Conservation (phyloP, 2,113 vertebrate genomes). For the Heterocephalus glaber region DNA sequence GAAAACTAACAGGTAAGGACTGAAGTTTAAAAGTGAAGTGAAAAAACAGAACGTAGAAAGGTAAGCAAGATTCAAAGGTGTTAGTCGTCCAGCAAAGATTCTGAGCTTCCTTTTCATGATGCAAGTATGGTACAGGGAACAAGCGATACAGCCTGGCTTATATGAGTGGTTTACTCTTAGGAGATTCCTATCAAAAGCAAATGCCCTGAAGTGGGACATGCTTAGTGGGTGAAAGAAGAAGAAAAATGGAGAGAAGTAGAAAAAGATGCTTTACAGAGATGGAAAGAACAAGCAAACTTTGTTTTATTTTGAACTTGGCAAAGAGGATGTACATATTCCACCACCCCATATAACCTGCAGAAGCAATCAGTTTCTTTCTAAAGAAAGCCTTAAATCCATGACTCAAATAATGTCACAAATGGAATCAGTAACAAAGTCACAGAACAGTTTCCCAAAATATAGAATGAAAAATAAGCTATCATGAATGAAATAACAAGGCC, state of each 20-base stretch:
- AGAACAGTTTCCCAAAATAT: background rate
- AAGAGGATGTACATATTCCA: too few species aligned
- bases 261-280: background rate
- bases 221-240: background rate
- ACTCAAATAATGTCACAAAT: background rate
- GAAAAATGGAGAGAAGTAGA: background rate
- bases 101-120: background rate
- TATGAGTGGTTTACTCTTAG: background rate
- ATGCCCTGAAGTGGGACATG: background rate
- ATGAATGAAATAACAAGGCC: background rate
- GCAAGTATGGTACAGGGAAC: background rate
- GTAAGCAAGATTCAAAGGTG: background rate
- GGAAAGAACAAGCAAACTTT: background rate
- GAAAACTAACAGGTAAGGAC: background rate
- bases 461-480: background rate
- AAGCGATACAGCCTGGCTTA: background rate
- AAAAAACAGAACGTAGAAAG: background rate
- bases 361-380: background rate
- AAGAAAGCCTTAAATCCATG: background rate
- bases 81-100: background rate
- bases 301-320: background rate
- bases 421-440: background rate
- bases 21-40: background rate
- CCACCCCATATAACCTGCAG: background rate
- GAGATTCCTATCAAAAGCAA: background rate